Percentiles rank a stretch among this genome's conserved stretches.
These are phyloP conservation scores for Deilephila elpenor DNA, from an alignment of 2,888 invertebrate species.

Conservation along the genomic window DNA sequence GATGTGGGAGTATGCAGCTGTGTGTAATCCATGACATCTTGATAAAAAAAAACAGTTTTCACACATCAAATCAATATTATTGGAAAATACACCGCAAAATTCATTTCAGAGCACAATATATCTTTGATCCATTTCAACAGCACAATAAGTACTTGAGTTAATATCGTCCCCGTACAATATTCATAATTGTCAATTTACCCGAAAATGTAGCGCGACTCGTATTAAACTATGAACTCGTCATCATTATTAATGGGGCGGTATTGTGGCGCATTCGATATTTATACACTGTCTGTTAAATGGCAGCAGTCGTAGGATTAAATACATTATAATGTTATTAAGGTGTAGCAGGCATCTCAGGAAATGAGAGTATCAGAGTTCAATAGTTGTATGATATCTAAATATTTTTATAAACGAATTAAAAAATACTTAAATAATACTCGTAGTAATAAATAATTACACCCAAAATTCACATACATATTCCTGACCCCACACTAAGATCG, in stretches of 20 bases:
- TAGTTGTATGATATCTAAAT: no score
- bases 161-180: constrained; percentile 7
- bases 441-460: no score
- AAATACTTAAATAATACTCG: no score
- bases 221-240: constrained; percentile 24
- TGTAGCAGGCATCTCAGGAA: no score
- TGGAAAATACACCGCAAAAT: background rate
- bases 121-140: background rate
- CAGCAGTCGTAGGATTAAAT: background rate
- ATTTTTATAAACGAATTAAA: no score
- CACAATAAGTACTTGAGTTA: background rate
- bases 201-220: constrained; percentile 5
- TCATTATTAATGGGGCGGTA: constrained; percentile 19
- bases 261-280: constrained; percentile 17
- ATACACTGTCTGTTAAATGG: background rate
- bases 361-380: no score
- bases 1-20: no score
- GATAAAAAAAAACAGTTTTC: no score
- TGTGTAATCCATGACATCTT: no score
- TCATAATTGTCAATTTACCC: constrained; percentile 21
- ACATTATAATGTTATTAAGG: no score
- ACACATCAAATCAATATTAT: background rate
- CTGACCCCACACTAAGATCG: no score
- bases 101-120: background rate
- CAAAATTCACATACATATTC: background rate